These are phyloP conservation scores for Hybos culiciformis DNA, from an alignment of 2,888 invertebrate genomes.

Conservation along the genomic window DNA sequence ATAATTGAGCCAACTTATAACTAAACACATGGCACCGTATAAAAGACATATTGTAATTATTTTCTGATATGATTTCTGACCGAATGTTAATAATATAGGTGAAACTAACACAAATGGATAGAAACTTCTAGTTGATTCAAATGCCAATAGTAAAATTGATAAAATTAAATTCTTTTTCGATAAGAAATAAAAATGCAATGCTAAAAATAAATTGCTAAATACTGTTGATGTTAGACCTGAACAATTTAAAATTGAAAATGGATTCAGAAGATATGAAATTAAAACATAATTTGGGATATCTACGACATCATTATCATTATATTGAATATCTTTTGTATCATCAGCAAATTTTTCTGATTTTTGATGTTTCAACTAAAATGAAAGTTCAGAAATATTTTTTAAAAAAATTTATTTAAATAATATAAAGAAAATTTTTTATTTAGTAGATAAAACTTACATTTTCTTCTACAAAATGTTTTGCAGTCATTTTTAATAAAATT, in stretches of 20 bases:
- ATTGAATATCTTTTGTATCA: slow-evolving; percentile 44
- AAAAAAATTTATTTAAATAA: not conserved
- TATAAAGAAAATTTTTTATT: not conserved
- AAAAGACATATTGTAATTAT: slow-evolving; percentile 15
- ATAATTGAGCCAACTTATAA: slow-evolving; percentile 30
- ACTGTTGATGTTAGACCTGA: slow-evolving; percentile 82
- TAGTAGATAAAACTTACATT: slow-evolving; percentile 17
- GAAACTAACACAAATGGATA: slow-evolving; percentile 73
- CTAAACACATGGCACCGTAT: slow-evolving; percentile 19
- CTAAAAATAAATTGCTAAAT: slow-evolving; percentile 71
- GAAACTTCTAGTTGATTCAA: slow-evolving; percentile 69
- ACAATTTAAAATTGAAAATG: slow-evolving; percentile 75
- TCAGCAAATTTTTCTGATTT: slow-evolving; percentile 46
- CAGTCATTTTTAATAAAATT: slow-evolving; percentile 53
- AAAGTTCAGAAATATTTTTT: not conserved
- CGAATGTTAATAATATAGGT: slow-evolving; percentile 51
- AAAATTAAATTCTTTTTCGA: slow-evolving; percentile 47
- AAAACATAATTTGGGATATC: slow-evolving; percentile 53
- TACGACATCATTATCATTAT: slow-evolving; percentile 24
- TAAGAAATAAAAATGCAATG: slow-evolving; percentile 56
- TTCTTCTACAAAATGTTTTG: slow-evolving; percentile 49
- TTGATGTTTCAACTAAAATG: too few species aligned
- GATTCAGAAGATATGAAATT: slow-evolving; percentile 75
- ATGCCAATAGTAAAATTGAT: slow-evolving; percentile 54
- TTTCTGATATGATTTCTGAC: slow-evolving; percentile 7